Evolutionary conservation across 2,888 invertebrate genomes (phyloP).

Genomic region (Thereva nobilitata): DNA sequence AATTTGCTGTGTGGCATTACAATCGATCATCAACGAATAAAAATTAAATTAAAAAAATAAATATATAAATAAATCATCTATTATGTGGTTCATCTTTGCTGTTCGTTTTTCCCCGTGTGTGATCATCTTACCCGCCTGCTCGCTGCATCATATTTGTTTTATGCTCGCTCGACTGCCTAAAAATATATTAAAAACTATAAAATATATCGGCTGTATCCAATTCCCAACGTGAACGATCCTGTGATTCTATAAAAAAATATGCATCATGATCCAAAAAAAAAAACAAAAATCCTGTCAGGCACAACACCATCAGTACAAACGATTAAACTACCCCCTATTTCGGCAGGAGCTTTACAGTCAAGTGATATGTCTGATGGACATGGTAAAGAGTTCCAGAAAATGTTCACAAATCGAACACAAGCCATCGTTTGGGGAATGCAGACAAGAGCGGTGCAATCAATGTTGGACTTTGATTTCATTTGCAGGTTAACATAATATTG

Average conservation of each 20-base stretch:
- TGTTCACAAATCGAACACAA: constrained; percentile 84
- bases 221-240: too few species aligned
- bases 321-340: constrained; percentile 60
- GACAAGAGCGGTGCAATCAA: constrained; percentile 84
- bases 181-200: too few species aligned
- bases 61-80: constrained; percentile 1
- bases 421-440: constrained; percentile 99
- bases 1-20: constrained; percentile 17
- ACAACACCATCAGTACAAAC: constrained; percentile 49
- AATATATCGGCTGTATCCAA: too few species aligned
- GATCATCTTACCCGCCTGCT: too few species aligned
- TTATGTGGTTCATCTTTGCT: not conserved
- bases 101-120: too few species aligned
- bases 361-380: constrained; percentile 46
- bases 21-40: constrained; percentile 12
- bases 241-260: too few species aligned
- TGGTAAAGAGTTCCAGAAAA: constrained; percentile 57
- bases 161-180: too few species aligned
- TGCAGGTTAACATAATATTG: constrained; percentile 52
- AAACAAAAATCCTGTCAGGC: constrained; percentile 49
- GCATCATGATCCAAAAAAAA: too few species aligned
- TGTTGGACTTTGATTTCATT: constrained; percentile 59
- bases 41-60: not conserved
- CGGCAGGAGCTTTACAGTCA: constrained; percentile 53
- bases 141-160: too few species aligned